phyloP scores from a whole-genome alignment of 2,888 invertebrate species.

The Euzophera pinguis region DNA sequence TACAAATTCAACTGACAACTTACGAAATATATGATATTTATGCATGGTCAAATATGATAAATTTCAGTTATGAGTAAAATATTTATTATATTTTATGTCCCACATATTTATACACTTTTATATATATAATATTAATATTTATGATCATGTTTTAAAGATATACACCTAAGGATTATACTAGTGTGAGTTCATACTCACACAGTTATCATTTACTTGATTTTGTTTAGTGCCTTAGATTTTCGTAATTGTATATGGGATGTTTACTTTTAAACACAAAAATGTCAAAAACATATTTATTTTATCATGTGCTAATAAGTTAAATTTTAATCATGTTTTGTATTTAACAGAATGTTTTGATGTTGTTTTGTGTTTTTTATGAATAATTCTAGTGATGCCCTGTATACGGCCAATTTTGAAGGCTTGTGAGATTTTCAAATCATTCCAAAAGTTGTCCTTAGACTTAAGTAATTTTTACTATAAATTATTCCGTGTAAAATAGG shows the following conservation, averaged over 20 bases:
- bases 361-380: not conserved
- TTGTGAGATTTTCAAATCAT: constrained; percentile 69
- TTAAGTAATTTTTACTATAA: constrained; percentile 25
- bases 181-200: too few relatives aligned
- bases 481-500: too few relatives aligned
- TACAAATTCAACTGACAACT: too few relatives aligned
- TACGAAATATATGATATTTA: too few relatives aligned
- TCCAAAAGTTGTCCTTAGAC: constrained; percentile 52
- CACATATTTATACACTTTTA: too few relatives aligned
- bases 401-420: constrained; percentile 46
- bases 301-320: not conserved
- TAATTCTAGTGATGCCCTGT: constrained; percentile 13
- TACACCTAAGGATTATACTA: constrained; percentile 26
- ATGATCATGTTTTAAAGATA: not conserved
- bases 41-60: too few relatives aligned
- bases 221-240: constrained; percentile 29
- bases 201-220: constrained; percentile 27
- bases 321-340: not conserved
- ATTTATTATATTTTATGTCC: too few relatives aligned
- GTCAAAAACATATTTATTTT: not conserved
- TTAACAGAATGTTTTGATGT: not conserved
- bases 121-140: too few relatives aligned
- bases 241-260: constrained; percentile 24
- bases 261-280: not conserved
- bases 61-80: too few relatives aligned